Base-by-base conservation (phyloP, 1,140 invertebrate species). In the Subanguina moxae region DNA sequence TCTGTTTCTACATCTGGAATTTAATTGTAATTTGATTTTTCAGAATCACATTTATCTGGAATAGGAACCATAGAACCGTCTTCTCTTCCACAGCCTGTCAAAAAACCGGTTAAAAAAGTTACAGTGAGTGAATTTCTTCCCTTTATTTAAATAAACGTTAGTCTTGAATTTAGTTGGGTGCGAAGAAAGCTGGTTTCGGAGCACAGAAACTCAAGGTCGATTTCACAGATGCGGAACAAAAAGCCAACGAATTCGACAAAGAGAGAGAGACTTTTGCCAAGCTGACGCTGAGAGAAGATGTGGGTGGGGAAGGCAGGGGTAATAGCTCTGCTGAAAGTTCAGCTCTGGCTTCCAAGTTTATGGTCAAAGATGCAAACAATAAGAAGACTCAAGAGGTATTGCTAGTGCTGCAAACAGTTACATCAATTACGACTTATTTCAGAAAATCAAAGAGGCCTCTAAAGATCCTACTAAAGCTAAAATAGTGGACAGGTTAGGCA, bases 141-240 rank as follows among this genome's bases (percentile, higher is more conserved):
- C 27, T 67, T 23, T n/a, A 27, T 57, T 13, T 21, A 5, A 19
- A 19, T 62, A 32, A n/a, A 17, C 57, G 21, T 7, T 30, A 28
- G 19, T 46, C 71, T 15, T 32, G 30, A 43, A 59, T 27, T 27
- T n/a, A 77, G 71, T 43, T 70, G 27, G 80, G 78, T 13, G 72
- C 87, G 0, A 94, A 93, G 80, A 94, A 91, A 83, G 88, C 82
- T 48, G 90, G 92, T 1, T 84, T 97, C n/a, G 94, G 94, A 64
- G 95, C 94, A n/a, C 93, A 93, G 64, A 91, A 91, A 84, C 91
- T 97, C 7, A 91, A 84, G 63, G 82, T 86, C 15, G 93, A 97
- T 84, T 98, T 98, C 84, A 90, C 90, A n/a, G 93, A 95, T 78
- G 89, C 97, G 56, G 94, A 97, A 84, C 88, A 88, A 76, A 89